These are phyloP conservation scores for Apteryx owenii DNA, from an alignment of 2,113 vertebrate species.

Conservation along the genomic window DNA sequence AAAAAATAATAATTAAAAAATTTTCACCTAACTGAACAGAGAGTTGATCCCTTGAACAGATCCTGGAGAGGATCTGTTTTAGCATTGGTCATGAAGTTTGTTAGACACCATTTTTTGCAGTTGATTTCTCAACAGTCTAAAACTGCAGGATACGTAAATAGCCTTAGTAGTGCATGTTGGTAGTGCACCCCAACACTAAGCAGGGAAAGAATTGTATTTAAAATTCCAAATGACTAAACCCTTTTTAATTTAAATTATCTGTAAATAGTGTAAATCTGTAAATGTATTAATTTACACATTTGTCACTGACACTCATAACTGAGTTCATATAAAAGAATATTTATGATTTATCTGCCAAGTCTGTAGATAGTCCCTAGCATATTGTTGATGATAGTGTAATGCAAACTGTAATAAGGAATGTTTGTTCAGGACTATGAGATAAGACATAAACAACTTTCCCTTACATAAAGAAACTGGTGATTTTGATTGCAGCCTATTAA, in stretches of 20 bases:
- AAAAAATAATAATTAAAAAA: background rate
- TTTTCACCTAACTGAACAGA: background rate
- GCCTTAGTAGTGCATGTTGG: background rate
- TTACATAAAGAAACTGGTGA: background rate
- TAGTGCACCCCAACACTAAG: background rate
- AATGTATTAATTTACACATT: background rate
- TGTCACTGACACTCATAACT: background rate
- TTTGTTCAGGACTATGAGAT: background rate
- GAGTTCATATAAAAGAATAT: background rate
- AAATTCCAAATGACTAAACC: background rate
- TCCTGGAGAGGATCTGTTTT: background rate
- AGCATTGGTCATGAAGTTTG: background rate
- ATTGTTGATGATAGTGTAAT: constrained; percentile 20
- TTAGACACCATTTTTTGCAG: background rate
- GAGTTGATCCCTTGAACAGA: background rate
- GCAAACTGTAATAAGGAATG: background rate
- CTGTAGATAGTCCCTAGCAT: background rate
- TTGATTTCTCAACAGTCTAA: background rate
- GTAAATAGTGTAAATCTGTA: background rate
- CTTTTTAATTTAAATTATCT: background rate
- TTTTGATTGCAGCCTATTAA: constrained; percentile 14
- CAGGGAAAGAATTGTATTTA: background rate
- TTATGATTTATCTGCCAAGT: constrained; percentile 1
- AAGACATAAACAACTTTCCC: background rate
- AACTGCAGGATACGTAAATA: background rate